Percentiles rank a stretch among this genome's conserved stretches.
These are phyloP conservation scores for Xylota segnis DNA, from an alignment of 2,888 invertebrate species.

Conservation along the genomic window DNA sequence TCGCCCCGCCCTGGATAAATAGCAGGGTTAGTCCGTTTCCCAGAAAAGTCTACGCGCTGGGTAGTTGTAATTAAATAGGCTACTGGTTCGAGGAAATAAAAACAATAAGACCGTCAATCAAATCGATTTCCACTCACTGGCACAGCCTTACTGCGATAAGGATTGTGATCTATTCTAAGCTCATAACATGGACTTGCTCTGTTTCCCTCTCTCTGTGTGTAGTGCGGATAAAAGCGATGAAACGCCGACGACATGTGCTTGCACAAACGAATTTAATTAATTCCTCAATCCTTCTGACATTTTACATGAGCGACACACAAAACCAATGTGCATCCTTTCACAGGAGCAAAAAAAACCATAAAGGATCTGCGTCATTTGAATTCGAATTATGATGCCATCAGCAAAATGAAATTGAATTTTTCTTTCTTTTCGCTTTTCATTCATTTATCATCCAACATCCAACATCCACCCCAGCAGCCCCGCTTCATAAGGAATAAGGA, in stretches of 20 bases:
- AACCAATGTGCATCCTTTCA: neutral
- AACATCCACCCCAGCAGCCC: neutral
- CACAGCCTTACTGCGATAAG: neutral
- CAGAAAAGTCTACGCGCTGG: conserved; percentile 13
- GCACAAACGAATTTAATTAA: conserved; percentile 60
- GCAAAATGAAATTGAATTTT: conserved; percentile 47
- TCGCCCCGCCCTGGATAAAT: conserved; percentile 2
- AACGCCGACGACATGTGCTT: conserved; percentile 35
- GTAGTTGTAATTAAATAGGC: conserved; percentile 31
- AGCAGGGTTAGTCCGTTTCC: conserved; percentile 10
- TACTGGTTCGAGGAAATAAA: conserved; percentile 4
- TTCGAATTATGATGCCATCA: conserved; percentile 38
- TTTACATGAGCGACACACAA: neutral
- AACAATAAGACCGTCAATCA: conserved; percentile 38
- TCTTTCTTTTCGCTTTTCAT: neutral
- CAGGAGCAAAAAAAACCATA: neutral
- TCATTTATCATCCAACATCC: neutral
- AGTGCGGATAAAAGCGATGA: neutral
- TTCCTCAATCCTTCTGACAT: conserved; percentile 29
- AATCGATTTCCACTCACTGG: neutral
- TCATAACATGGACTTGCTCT: neutral
- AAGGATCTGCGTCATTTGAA: conserved; percentile 39
- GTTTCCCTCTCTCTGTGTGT: neutral
- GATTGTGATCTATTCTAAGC: neutral
- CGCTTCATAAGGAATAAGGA: conserved; percentile 1